Base-by-base conservation (phyloP, 1,140 invertebrate species). In the Oryctes rhinoceros region DNA sequence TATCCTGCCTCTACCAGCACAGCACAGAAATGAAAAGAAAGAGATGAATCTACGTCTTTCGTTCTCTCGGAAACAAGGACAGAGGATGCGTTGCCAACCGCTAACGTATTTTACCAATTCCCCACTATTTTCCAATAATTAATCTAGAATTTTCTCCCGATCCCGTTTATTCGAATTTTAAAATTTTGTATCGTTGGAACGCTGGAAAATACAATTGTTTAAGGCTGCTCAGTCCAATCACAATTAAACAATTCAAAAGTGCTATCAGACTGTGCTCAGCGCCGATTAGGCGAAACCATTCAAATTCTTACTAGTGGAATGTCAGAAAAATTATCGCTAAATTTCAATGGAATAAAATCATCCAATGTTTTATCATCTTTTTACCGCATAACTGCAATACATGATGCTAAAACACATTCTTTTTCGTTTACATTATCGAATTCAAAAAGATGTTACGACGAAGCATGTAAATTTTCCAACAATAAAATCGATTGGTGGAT, bases 11-110 rank as follows among this genome's bases (percentile, higher is more conserved):
- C 44, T 10, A 48, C 10, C 74, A 53, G 20, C 48, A 53, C 76
- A 78, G 24, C 44, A 53, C 76, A 53, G 5, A 48, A 59, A 78
- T 48, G 74, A 76, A 76, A 76, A 48, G 74, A 76, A 76, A 76
- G 44, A 76, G 74, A 76, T 20, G 44, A 44, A 4, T 24, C 30
- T 35, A 18, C 65, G 65, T 67, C 65, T 67, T 2, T 67, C 65
- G 10, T 76, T 44, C 20, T 78, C 37, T 15, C 24, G 47, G 11
- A 11, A 24, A 78, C 30, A 53, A 48, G 47, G 76, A 78, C 6
- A 18, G 76, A 18, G n/a, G 11, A 30, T 53, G n/a, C 48, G 20
- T 78, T 78, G 20, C 76, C 76, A 78, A 78, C 76, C 30, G 35
- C 44, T n/a, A 20, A 76, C 39, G n/a, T 4, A 76, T 44, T 76